Evolutionary conservation across 2,797 vertebrate genomes (phyloP), one percentile per base, ranked within the genome.

Genomic region (Capromys pilorides): DNA sequence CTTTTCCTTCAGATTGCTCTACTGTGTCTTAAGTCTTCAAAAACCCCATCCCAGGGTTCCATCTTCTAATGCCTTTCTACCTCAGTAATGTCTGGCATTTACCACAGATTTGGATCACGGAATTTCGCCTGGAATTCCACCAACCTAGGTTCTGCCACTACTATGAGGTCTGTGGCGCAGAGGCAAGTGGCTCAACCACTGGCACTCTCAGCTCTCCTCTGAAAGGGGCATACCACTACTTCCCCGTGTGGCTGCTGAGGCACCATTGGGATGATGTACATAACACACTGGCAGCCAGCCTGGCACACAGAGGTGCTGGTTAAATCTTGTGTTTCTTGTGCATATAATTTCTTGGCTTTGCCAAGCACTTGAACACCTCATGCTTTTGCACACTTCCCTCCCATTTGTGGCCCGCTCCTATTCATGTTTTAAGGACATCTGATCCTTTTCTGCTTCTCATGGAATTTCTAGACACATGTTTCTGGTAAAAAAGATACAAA

Each of bases 21-120:
- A 83, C 67, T 90, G 93, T 79, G 82, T 81, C 80, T 94, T 49
- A 93, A 88, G n/a, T 86, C 91, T 93, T 92, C 84, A 62, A 67
- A 96, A 87, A 45, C 57, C 24, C 82, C 77, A 54, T 51, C 59
- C 54, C 26, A n/a, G 88, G 69, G 21, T 64, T 73, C 73, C 13
- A 19, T 57, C 24, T 49, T 45, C 61, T 31, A 80, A 61, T 8
- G 62, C 49, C 93, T 66, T 90, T 86, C 67, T 31, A 18, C 12
- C 36, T 71, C 21, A 75, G 0, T 2, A n/a, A 88, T 49, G 62
- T 54, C 67, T 80, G 64, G 57, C 64, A 61, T 64, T 91, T 66
- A 79, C 57, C 18, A 22, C 36, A 67, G 91, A 91, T 12, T 16
- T 24, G 16, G 88, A 79, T 61, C 41, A 22, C 39, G 39, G 28